These are phyloP conservation scores for Sternarchorhynchus goeldii DNA, from an alignment of 2,797 vertebrate species.

Conservation along the genomic window DNA sequence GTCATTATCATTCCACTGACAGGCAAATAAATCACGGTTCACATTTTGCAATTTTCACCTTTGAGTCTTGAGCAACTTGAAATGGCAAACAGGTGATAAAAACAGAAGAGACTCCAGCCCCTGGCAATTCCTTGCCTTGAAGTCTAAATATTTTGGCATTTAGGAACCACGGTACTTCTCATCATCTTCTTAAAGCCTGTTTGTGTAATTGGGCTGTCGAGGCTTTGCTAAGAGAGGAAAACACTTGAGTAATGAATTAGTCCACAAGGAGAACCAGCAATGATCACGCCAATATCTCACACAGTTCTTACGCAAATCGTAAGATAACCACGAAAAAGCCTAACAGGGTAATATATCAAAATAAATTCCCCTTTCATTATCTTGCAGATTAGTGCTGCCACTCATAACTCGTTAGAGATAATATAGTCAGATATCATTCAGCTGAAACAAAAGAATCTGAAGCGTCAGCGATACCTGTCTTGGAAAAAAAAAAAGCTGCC, in stretches of 20 bases:
- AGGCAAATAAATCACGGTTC: conserved; percentile 53
- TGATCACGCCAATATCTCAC: conserved; percentile 16
- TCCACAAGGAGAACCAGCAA: conserved; percentile 46
- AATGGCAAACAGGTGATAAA: conserved; percentile 43
- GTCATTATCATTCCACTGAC: conserved; percentile 56
- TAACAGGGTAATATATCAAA: conserved; percentile 16
- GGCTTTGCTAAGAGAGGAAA: conserved; percentile 46
- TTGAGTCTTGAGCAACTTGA: conserved; percentile 18
- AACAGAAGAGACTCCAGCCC: conserved; percentile 18
- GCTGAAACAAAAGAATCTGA: too few relatives aligned
- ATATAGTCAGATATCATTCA: background rate
- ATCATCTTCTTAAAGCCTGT: conserved; percentile 46
- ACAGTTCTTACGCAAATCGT: conserved; percentile 25
- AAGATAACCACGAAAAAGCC: conserved; percentile 12
- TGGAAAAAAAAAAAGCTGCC: too few relatives aligned
- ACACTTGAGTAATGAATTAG: conserved; percentile 56
- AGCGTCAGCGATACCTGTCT: too few relatives aligned
- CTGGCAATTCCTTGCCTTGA: conserved; percentile 30
- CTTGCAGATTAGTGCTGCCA: background rate
- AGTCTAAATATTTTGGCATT: conserved; percentile 54
- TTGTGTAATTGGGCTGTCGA: conserved; percentile 51
- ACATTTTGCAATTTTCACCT: conserved; percentile 25
- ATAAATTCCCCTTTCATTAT: background rate
- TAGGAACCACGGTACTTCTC: conserved; percentile 46
- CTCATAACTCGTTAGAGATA: background rate